Evolutionary conservation across 2,797 vertebrate genomes (phyloP), one percentile per base, ranked within the genome.

Genomic region (Danio kyathit): DNA sequence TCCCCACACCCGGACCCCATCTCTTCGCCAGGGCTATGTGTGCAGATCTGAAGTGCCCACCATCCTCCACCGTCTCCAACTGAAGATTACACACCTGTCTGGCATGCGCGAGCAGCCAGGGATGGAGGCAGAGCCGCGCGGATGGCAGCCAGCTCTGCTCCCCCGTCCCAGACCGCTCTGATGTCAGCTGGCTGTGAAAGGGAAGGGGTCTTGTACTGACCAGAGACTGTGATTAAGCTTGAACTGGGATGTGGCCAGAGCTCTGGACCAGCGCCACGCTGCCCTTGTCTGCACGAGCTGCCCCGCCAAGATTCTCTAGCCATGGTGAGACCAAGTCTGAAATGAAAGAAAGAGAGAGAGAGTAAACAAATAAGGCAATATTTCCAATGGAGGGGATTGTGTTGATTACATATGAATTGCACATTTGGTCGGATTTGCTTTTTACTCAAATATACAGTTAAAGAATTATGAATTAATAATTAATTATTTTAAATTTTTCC

Each of bases 181-280:
- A 96, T 96, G 95, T 96, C 94, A 96, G 96, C 95, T 97, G 97
- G 97, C 96, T 97, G 95, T 91, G 92, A 98, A 96, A 94, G 92
- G 89, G 89, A 86, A 93, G 64, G 92, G 82, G 75, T 71, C 78
- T 63, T 64, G 78, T 72, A 78, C 80, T 90, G 91, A 92, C 89
- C 89, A 19, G 89, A 90, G 79, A 80, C 90, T 92, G 90, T 92
- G 91, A 93, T 92, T 92, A 91, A 92, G 90, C 86, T 95, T 94
- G 95, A 96, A 96, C 96, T 97, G 96, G 96, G 95, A 91, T 90
- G 89, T 85, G 93, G 96, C 96, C 97, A 98, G 95, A 92, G 90
- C 90, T 94, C 95, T 97, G 97, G 96, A 97, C 92, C 86, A 64
- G 82, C 89, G 96, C 96, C 97, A 96, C 92, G 88, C 91, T 92